Percentiles rank a stretch among this genome's conserved stretches.
Conservation (phyloP, 2,113 vertebrate species). For the Upupa epops region DNA sequence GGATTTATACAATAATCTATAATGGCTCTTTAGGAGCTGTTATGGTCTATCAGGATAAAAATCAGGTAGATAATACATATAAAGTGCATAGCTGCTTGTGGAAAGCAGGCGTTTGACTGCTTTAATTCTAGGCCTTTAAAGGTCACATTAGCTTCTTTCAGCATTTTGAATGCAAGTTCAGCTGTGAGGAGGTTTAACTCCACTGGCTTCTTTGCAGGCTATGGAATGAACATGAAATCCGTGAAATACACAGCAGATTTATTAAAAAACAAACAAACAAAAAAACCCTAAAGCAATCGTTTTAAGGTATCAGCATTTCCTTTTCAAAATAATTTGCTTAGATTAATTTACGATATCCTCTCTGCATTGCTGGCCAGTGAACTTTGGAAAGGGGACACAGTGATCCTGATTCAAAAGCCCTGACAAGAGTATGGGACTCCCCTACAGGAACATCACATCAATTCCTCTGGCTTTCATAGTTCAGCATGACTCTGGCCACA, state of each 20-base stretch:
- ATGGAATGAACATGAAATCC: background rate
- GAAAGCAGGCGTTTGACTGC: background rate
- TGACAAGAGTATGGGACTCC: accelerated
- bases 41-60: slow-evolving; percentile 57
- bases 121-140: background rate
- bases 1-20: slow-evolving; percentile 70
- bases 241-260: background rate
- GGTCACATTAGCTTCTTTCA: background rate
- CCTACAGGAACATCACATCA: accelerated
- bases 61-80: slow-evolving; percentile 14
- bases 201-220: background rate
- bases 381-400: accelerated
- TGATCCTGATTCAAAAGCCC: too few relatives aligned
- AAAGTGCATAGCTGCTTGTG: background rate
- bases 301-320: background rate
- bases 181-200: background rate
- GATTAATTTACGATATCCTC: background rate
- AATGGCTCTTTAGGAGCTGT: slow-evolving; percentile 55
- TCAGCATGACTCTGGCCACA: accelerated
- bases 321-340: background rate
- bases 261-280: background rate
- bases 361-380: background rate
- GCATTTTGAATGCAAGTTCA: background rate
- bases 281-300: background rate
- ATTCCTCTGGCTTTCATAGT: background rate